Evolutionary conservation across 2,797 vertebrate species (phyloP), one percentile per base, ranked within the genome.

Genomic region (Sciurus vulgaris): DNA sequence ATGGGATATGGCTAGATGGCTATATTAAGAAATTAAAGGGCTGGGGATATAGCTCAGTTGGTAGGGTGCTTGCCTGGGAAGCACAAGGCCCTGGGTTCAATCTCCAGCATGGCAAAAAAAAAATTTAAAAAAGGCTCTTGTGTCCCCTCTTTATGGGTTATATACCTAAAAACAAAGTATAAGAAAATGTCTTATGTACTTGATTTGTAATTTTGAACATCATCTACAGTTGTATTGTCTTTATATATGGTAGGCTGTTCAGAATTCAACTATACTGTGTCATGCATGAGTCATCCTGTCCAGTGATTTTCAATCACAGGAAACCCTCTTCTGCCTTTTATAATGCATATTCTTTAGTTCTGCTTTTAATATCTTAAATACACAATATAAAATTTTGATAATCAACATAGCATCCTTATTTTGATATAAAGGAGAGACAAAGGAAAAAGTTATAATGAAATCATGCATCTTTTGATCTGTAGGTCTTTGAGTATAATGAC

Each of bases 341-440:
- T 77, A 85, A 86, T 11, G 83, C 73, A 92, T 72, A 33, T 56
- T 83, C 51, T 73, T 30, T 73, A 78, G 56, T 84, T 78, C 47
- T 91, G 51, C 18, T 77, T 93, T 85, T 86, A 87, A 44, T 73
- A 90, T 38, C 12, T 12, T 72, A 83, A 93, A 72, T 63, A 82
- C 54, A 12, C 33, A 85, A 56, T 15, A 47, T n/a, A 38, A 54
- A 47, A 67, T 83, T 95, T 86, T 78, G 78, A 93, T 74, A 74
- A 69, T 47, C 30, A 74, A 7, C 73, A 30, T 38, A 69, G 78
- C 1, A 61, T 15, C 20, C 63, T 92, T 73, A 79, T 28, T 93
- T 85, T 77, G 79, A 47, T 77, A 74, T 61, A 49, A 89, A 93
- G 44, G 28, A 67, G 67, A 81, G 83, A 92, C 22, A 86, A 94